Conservation (phyloP, 2,888 invertebrate genomes). For the Eristalis arbustorum region DNA sequence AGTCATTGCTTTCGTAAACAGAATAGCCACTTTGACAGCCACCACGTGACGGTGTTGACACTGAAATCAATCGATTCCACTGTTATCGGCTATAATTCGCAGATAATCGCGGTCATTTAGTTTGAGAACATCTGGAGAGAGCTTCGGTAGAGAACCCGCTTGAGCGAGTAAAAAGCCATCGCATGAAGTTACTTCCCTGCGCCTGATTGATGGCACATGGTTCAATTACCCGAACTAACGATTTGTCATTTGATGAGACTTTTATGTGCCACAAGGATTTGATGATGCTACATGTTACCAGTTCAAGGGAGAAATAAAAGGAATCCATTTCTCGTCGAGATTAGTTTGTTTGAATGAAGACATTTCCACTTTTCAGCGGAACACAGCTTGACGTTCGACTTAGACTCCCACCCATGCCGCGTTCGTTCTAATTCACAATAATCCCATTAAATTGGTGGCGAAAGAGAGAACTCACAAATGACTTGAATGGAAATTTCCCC, state of each 20-base stretch:
- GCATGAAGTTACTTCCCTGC: neutral
- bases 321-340: neutral
- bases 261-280: neutral
- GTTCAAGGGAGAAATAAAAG: neutral
- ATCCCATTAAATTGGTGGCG: conserved; percentile 18
- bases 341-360: neutral
- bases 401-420: neutral
- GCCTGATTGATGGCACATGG: neutral
- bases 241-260: neutral
- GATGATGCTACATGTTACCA: neutral
- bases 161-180: neutral
- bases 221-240: neutral
- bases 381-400: neutral
- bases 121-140: too few species aligned
- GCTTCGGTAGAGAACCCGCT: too few species aligned
- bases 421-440: conserved; percentile 31
- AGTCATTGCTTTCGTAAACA: neutral
- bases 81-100: neutral
- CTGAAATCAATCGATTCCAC: neutral
- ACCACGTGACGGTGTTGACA: too few species aligned
- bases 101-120: neutral
- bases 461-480: conserved; percentile 1
- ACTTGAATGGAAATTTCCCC: neutral
- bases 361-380: neutral
- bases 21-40: neutral